Percentiles rank a stretch among this genome's conserved stretches.
Evolutionary conservation across 2,797 vertebrate species (phyloP).

Genomic region (Dromococcyx pavoninus): DNA sequence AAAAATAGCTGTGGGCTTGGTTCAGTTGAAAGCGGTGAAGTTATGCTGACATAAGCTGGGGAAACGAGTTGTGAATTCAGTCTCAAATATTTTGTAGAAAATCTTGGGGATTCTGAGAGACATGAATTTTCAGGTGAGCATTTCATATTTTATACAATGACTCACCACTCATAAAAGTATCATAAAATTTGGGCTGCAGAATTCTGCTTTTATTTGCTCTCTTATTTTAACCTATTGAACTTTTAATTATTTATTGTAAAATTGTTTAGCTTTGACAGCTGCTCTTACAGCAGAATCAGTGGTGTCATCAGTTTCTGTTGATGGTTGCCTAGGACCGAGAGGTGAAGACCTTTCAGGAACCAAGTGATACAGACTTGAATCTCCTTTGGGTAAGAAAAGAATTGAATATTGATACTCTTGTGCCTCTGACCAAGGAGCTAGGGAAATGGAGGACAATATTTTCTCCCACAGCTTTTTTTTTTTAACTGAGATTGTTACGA

Average conservation of each 20-base stretch:
- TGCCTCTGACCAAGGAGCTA: not conserved
- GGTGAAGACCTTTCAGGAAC: not conserved
- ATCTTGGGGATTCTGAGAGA: not conserved
- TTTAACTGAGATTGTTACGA: not conserved
- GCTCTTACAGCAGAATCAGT: not conserved
- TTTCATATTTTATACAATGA: not conserved
- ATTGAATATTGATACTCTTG: not conserved
- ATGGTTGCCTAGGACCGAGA: not conserved
- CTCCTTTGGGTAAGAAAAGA: not conserved
- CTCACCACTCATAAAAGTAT: not conserved
- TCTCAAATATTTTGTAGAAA: not conserved
- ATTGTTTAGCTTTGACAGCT: not conserved
- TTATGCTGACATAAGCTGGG: not conserved
- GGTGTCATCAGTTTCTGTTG: not conserved
- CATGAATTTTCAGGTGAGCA: not conserved
- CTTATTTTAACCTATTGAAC: not conserved
- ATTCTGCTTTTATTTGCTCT: not conserved
- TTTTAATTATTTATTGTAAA: not conserved
- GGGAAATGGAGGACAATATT: not conserved
- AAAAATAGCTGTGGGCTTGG: not conserved
- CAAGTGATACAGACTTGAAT: not conserved
- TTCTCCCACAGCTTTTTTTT: not conserved
- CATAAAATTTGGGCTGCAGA: not conserved
- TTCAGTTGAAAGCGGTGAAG: not conserved
- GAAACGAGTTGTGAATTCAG: not conserved